Percentiles rank a stretch among this genome's conserved stretches.
These are phyloP conservation scores for Brachymystax lenok DNA, from an alignment of 2,797 vertebrate species.

Conservation along the genomic window DNA sequence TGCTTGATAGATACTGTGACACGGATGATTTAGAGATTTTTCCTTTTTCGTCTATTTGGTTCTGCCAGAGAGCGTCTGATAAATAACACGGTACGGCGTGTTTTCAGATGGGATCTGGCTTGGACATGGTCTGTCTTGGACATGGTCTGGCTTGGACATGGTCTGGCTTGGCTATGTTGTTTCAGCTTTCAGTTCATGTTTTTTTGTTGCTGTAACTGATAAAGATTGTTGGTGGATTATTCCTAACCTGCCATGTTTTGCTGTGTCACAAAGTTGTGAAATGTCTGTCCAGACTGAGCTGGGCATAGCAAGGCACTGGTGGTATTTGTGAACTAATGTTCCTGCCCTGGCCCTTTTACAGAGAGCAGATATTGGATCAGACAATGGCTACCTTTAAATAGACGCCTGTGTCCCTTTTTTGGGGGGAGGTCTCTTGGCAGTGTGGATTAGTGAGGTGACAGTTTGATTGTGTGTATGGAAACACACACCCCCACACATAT, in stretches of 20 bases:
- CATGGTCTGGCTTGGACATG: conserved; percentile 19
- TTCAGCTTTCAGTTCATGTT: conserved; percentile 19
- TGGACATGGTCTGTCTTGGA: conserved; percentile 10
- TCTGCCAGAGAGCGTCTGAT: neutral
- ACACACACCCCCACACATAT: neutral
- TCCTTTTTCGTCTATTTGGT: conserved; percentile 3
- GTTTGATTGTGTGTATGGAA: conserved; percentile 24
- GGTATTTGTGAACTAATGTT: conserved; percentile 71
- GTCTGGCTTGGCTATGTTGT: conserved; percentile 3
- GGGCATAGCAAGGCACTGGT: conserved; percentile 46
- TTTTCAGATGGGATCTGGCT: conserved; percentile 2
- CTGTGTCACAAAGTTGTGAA: conserved; percentile 38
- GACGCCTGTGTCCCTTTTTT: conserved; percentile 30
- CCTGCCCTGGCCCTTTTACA: conserved; percentile 47
- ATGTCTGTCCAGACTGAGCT: conserved; percentile 51
- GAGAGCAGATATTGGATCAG: conserved; percentile 58
- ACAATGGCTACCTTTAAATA: conserved; percentile 57
- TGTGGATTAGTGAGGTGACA: conserved; percentile 64
- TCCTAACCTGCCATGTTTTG: conserved; percentile 37
- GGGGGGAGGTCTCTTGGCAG: conserved; percentile 63
- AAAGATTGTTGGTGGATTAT: conserved; percentile 38
- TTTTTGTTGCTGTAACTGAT: conserved; percentile 21
- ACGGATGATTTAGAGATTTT: neutral
- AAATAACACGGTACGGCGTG: neutral
- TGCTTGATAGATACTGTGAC: neutral